Percentiles rank a stretch among this genome's conserved stretches.
These are phyloP conservation scores for Halichondria panicea DNA, from an alignment of 37 sponge, comb jelly and placozoan species.

Conservation along the genomic window DNA sequence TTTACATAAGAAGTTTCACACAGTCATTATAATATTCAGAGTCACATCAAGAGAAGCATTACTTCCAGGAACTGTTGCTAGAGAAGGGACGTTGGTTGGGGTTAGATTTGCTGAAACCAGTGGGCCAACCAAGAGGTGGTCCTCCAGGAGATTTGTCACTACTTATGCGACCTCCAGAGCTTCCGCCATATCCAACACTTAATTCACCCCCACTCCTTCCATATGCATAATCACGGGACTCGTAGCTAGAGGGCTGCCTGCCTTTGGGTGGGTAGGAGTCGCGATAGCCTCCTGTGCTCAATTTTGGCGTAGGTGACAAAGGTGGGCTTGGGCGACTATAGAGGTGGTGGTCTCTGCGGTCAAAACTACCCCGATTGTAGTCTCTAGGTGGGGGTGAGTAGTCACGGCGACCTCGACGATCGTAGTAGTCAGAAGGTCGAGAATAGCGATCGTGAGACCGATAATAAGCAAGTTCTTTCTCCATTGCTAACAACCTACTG, in stretches of 20 bases:
- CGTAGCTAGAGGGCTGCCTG: neutral
- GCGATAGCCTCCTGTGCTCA: neutral
- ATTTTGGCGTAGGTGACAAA: neutral
- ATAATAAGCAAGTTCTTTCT: constrained; percentile 42
- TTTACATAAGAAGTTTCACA: constrained; percentile 4
- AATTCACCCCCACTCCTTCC: neutral
- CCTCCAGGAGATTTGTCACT: neutral
- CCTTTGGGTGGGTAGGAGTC: neutral
- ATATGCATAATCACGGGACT: neutral
- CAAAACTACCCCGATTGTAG: neutral
- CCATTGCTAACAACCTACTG: constrained; percentile 46
- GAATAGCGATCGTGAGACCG: constrained; percentile 2
- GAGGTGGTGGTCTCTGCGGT: constrained; percentile 1
- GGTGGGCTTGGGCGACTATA: constrained; percentile 2
- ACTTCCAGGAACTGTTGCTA: constrained; percentile 25
- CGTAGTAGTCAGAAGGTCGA: constrained; percentile 7
- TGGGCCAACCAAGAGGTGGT: constrained; percentile 40
- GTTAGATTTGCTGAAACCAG: constrained; percentile 15
- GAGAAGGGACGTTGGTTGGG: constrained; percentile 33
- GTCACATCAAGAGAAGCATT: constrained; percentile 9
- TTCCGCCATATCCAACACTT: constrained; percentile 19
- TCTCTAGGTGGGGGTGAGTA: neutral
- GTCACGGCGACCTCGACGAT: neutral
- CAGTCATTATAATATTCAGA: neutral
- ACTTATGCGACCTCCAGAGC: neutral